Base-by-base conservation (phyloP, 2,888 invertebrate species). In the Cyrtodaria siliqua region DNA sequence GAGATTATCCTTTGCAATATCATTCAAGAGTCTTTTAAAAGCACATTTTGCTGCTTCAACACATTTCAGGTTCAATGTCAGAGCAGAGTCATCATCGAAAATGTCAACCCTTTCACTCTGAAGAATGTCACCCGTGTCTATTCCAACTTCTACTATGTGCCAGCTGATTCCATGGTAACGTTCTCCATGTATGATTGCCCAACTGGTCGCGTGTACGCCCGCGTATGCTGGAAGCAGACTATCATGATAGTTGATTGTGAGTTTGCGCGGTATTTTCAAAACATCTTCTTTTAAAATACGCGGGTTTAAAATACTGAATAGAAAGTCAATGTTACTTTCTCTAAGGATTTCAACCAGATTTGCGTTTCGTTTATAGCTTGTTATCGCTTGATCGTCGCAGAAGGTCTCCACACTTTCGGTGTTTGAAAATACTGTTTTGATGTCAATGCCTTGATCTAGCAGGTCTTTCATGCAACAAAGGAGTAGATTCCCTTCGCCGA, bases 221-320 rank as follows among this genome's bases (percentile, higher is more conserved):
- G 87, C 85, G 52, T 87, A 87, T 6, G 85, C 78, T 20, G 87
- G 87, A 9, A 87, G 67, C 8, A 72, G 84, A 38, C 85, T 86
- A 57, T 86, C 87, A 62, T 87, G 87, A 47, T 84, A 87, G 61
- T 87, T 87, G 61, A 87, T 83, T 3, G 84, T 74, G 29, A 84
- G 49, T 57, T 56, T 67, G 3, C 60, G 49, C 8, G 87, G 82
- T 18, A 87, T 26, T 26, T 53, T 14, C 6, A 86, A 64, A 8
- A 83, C 80, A 52, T 68, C 66, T 29, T 82, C 72, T n/a, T 72
- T 82, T 8, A 87, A 75, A 67, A 86, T 81, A 20, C 83, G 50
- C 12, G 87, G 87, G 59, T 87, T 86, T 56, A 78, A 83, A 47
- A 87, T 86, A 61, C 86, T 87, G 59, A 87, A 85, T 1, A 87